Percentiles rank a stretch among this genome's conserved stretches.
Conservation (phyloP, 2,113 vertebrate genomes). For the Circaetus cinerascens region DNA sequence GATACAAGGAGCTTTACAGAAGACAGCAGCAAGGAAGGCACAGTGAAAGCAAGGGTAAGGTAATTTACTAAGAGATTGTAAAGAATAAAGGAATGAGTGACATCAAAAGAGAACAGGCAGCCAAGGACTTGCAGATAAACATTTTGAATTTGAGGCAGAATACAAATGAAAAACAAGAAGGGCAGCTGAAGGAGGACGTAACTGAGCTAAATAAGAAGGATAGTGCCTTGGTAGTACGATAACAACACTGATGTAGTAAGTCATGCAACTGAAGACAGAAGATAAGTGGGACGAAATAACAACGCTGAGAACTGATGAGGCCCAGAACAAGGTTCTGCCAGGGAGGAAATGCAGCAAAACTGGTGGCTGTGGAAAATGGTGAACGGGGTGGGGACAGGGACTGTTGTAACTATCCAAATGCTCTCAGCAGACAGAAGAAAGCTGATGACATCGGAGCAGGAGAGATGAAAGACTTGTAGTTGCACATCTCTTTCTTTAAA, state of each 20-base stretch:
- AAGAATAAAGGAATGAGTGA: neutral
- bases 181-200: neutral
- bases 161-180: neutral
- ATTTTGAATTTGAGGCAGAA: neutral
- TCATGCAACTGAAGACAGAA: neutral
- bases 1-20: neutral
- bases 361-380: neutral
- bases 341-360: neutral
- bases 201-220: neutral
- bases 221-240: neutral
- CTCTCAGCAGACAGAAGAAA: neutral
- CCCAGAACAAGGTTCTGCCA: neutral
- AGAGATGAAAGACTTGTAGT: neutral
- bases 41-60: neutral
- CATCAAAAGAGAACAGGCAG: neutral
- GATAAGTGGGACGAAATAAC: neutral
- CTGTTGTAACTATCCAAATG: neutral
- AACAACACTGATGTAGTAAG: neutral
- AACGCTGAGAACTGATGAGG: neutral
- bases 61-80: neutral
- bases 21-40: neutral
- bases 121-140: neutral
- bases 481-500: neutral
- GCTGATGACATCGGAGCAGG: neutral
- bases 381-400: neutral